Evolutionary conservation across 2,888 invertebrate genomes (phyloP), one percentile per base, ranked within the genome.

Genomic region (Balanococcus diminutus): DNA sequence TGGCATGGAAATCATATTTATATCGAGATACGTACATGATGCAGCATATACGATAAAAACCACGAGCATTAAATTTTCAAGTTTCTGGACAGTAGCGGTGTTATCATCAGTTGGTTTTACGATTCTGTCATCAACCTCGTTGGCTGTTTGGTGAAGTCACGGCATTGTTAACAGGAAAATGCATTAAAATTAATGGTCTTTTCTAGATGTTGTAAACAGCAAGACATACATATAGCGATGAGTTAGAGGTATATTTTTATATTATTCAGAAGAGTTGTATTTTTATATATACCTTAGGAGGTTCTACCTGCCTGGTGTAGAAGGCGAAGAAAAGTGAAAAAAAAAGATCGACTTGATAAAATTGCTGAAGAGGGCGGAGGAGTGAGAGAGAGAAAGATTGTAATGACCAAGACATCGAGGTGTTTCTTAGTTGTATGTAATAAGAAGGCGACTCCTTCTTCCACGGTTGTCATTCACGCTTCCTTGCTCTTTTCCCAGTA

Each of bases 361-460:
- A 28, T 56, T 8, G 22, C 14, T 4, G 14, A 14, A 19, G 56
- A 46, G 22, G 81, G 39, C 81, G 11, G 56, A 22, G 22, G 39
- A 32, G 16, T 39, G n/a, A 42, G 28, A 81, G 28, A 36, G n/a
- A 42, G 28, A 81, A n/a, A 36, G 32, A 79, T 79, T 8, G 51
- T 25, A 32, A 56, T 82, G 82, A 82, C 82, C 82, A 82, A 82
- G 82, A 56, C 82, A 82, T 42, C 31, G 82, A 82, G 82, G 82
- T 82, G 82, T 82, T 81, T 42, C 46, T 81, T 19, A 9, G 28
- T 16, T 28, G 46, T 82, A 82, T 82, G 46, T 16, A 39, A n/a
- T 16, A 46, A 82, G 82, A 82, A 46, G 42, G 51, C 51, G 79
- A 79, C 87, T 86, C 85, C 87, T 87, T 87, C 88, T 87, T 85